Base-by-base conservation (phyloP, 2,797 vertebrate genomes). In the Cyprinodon diabolis region DNA sequence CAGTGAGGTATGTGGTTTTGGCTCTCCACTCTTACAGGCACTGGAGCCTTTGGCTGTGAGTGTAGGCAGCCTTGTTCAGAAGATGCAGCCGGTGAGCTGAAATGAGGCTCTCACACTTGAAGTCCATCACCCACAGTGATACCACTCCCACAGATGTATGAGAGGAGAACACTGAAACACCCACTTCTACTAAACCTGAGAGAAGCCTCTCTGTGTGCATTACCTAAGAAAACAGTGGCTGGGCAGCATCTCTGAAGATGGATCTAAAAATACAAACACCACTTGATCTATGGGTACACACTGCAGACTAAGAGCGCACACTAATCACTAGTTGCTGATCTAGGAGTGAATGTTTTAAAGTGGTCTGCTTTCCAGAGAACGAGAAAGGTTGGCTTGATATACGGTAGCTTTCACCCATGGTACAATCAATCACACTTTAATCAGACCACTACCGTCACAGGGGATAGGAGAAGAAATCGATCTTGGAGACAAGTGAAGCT, bases 161-260 rank as follows among this genome's bases (percentile, higher is more conserved):
- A 83, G 82, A 86, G 89, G 84, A 85, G 89, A 89, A 84, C 84
- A 89, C 83, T 84, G 81, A 82, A 86, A 87, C 90, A 81, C 89
- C 85, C 74, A 84, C 86, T 51, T 76, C 74, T 66, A 71, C 68
- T 76, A 67, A 68, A 74, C 45, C 57, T 56, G 54, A 78, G 74
- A 80, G 55, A 75, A 75, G 48, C 74, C 68, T 77, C 69, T 84
- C 68, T 65, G 57, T 54, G 35, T 63, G 76, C 73, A 56, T 87
- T 84, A 87, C 72, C 80, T 81, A 86, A 84, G 76, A 78, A 74
- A 71, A 71, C 55, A 62, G 47, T 48, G 19, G 54, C 71, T 0
- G 66, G 75, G 84, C 77, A 77, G 81, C 78, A 75, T 19, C 76
- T 78, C 78, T 71, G 52, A 77, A 88, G 63, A 70, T 17, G 5